Percentiles rank a stretch among this genome's conserved stretches.
Evolutionary conservation across 2,888 invertebrate species (phyloP).

Genomic region (Teleogryllus oceanicus): DNA sequence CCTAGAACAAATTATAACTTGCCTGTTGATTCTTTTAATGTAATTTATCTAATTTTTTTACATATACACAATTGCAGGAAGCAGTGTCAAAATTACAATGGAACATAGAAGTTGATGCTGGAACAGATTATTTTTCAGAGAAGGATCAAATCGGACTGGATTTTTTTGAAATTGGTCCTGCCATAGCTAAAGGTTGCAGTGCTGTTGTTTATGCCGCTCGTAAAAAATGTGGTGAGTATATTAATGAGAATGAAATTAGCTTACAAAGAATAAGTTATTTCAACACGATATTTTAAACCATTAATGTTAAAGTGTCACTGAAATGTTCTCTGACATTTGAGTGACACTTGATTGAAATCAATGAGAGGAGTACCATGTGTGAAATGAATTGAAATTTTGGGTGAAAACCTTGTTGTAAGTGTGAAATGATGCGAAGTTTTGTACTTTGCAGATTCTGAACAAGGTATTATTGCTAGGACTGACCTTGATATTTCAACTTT

Average conservation of each 20-base stretch:
- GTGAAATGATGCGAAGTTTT: too few species aligned
- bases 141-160: slow-evolving; percentile 50
- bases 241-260: slow-evolving; percentile 18
- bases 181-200: slow-evolving; percentile 76
- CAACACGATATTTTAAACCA: too few species aligned
- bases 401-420: too few species aligned
- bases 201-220: slow-evolving; percentile 75
- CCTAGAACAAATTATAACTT: not conserved
- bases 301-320: too few species aligned
- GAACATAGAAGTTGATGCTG: slow-evolving; percentile 46
- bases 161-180: slow-evolving; percentile 63
- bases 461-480: too few species aligned
- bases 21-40: slow-evolving; percentile 19
- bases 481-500: slow-evolving; percentile 44
- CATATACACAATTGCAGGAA: slow-evolving; percentile 48
- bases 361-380: too few species aligned
- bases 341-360: too few species aligned
- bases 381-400: too few species aligned
- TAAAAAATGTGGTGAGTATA: slow-evolving; percentile 45
- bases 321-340: too few species aligned
- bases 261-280: too few species aligned
- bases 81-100: slow-evolving; percentile 58
- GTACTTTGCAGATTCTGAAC: too few species aligned
- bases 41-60: not conserved
- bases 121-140: slow-evolving; percentile 50